A percentile compares a stretch with the other conserved stretches of the same genome.
Conservation (phyloP, 2,113 vertebrate genomes). For the Clarias magur region DNA sequence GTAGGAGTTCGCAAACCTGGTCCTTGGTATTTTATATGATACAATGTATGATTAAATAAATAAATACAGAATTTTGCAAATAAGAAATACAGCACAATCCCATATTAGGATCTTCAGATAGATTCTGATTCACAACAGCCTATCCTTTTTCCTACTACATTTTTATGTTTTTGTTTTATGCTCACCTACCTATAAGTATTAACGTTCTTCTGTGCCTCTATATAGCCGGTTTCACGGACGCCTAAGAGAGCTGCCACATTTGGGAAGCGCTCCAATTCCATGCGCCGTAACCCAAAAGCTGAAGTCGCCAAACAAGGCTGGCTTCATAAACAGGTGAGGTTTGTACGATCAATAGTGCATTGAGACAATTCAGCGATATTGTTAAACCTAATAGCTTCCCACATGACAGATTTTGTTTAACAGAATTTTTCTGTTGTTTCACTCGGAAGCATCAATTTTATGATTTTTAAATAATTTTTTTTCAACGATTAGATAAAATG, state of each 20-base stretch:
- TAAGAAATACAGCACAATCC: not conserved
- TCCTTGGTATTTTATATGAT: not conserved
- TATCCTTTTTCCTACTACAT: not conserved
- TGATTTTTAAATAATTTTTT: not conserved
- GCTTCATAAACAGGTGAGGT: slow-evolving; percentile 90
- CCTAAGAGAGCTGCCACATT: slow-evolving; percentile 87
- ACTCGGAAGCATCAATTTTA: not conserved
- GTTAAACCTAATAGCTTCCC: not conserved
- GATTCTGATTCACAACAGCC: not conserved
- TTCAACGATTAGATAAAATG: not conserved
- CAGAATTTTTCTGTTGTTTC: not conserved
- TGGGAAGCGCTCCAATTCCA: slow-evolving; percentile 93
- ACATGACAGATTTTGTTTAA: not conserved
- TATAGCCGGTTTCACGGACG: slow-evolving; percentile 70
- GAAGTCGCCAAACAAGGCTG: slow-evolving; percentile 85
- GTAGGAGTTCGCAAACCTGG: not conserved
- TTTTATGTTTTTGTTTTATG: not conserved
- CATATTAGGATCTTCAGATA: not conserved
- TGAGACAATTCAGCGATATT: not conserved
- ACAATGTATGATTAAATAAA: not conserved
- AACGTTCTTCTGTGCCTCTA: not conserved
- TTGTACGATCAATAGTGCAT: not conserved
- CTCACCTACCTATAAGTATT: not conserved
- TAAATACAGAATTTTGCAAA: not conserved
- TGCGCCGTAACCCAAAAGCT: slow-evolving; percentile 89